A percentile compares a stretch with the other conserved stretches of the same genome.
phyloP scores from a whole-genome alignment of 1,140 invertebrate species.

The Scylla paramamosain region DNA sequence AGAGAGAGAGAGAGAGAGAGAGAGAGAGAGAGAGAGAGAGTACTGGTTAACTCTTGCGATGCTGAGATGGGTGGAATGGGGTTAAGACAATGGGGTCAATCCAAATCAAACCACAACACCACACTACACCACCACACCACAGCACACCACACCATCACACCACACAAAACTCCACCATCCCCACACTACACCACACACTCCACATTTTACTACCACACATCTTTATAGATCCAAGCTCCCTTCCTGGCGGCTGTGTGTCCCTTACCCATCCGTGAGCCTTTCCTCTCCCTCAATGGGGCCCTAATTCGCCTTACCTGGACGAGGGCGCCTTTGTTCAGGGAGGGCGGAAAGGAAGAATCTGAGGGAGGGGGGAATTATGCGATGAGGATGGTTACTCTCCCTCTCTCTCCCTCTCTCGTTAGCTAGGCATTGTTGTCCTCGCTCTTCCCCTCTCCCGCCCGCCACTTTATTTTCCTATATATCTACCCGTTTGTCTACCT shows the following conservation, averaged over 20 bases:
- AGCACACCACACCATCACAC: not conserved
- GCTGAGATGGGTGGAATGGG: no score
- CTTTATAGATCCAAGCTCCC: not conserved
- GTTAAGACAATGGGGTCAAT: no score
- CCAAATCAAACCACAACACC: no score
- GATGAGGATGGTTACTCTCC: not conserved
- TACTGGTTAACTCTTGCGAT: no score
- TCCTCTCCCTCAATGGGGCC: conserved; percentile 9
- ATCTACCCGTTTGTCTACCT: not conserved
- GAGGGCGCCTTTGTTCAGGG: not conserved
- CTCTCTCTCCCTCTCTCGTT: not conserved
- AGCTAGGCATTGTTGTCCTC: not conserved
- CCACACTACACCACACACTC: not conserved
- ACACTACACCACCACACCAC: no score
- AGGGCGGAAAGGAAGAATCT: not conserved
- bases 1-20: not conserved
- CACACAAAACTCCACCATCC: not conserved
- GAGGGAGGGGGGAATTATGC: conserved; percentile 1
- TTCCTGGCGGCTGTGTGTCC: not conserved
- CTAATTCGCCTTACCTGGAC: not conserved
- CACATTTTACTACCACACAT: not conserved
- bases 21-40: no score
- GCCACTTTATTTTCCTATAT: not conserved
- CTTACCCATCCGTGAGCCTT: not conserved
- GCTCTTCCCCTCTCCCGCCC: not conserved